Evolutionary conservation across 2,113 vertebrate species (phyloP), one percentile per base, ranked within the genome.

Genomic region (Chamaetylas fuelleborni): DNA sequence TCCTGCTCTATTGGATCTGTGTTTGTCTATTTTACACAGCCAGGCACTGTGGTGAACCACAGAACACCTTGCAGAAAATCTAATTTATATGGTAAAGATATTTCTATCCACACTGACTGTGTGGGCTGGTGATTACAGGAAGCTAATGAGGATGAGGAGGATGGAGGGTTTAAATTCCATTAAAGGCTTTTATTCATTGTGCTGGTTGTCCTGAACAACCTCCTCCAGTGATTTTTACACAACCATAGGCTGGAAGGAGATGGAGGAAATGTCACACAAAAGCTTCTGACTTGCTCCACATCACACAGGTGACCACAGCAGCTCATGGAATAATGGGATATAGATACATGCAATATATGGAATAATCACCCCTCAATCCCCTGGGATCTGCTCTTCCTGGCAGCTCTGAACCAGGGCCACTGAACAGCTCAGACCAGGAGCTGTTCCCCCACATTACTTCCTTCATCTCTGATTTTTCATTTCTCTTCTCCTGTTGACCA

Each of bases 1-100:
- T 97, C 96, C 71, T 48, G 91, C 70, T 72, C 95, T 88, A 70
- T 96, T 61, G 19, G 50, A 53, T 47, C 67, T 61, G 15, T 54
- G 57, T 85, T 95, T 96, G 92, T 95, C 95, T 97, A n/a, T 86
- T 86, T 95, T 85, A 96, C 5, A 64, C 51, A 28, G n/a, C 60
- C 58, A 64, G 78, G 74, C 51, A 70, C 71, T n/a, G 86, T 69
- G 47, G 34, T 17, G 81, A 97, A 90, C 45, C 4, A 81, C 90
- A 7, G 18, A 88, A 91, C 56, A 90, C 84, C 74, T 65, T 34
- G 79, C 82, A 71, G 47, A 57, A 69, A 91, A 95, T 62, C 38
- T 20, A 14, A 11, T 92, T 80, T 86, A 81, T 84, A 91, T 88
- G 61, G 70, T 60, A 65, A 70, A 69, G 93, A 87, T 72, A 54